A percentile compares a stretch with the other conserved stretches of the same genome.
phyloP scores from a whole-genome alignment of 1,140 invertebrate genomes.

The Rhyacophila brunnea region DNA sequence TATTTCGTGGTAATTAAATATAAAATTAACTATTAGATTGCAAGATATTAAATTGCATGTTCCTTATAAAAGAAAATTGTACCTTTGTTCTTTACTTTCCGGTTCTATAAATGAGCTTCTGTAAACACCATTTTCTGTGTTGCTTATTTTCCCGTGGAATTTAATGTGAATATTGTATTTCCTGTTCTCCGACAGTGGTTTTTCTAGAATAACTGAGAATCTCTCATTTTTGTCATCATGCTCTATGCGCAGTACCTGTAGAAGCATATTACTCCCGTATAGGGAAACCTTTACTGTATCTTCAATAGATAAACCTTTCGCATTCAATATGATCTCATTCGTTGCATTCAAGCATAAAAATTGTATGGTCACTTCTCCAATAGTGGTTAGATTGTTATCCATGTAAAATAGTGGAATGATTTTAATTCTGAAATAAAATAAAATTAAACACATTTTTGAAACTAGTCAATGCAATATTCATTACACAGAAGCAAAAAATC shows the following conservation, averaged over 20 bases:
- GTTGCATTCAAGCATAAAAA: slow-evolving; percentile 15
- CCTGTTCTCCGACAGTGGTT: background rate
- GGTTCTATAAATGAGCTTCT: slow-evolving; percentile 7
- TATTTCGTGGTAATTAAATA: background rate
- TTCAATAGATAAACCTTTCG: slow-evolving; percentile 11
- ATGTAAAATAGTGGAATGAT: slow-evolving; percentile 13
- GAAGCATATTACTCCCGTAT: background rate
- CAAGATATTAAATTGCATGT: background rate
- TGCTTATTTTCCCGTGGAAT: slow-evolving; percentile 13
- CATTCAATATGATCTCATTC: slow-evolving; percentile 20
- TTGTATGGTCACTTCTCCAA: slow-evolving; percentile 16
- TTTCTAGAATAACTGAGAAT: slow-evolving; percentile 9
- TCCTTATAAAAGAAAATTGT: background rate
- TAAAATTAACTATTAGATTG: background rate
- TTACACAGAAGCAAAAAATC: no score
- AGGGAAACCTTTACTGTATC: background rate
- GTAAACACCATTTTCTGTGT: slow-evolving; percentile 19
- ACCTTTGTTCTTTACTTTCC: slow-evolving; percentile 1
- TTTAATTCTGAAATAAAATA: slow-evolving; percentile 18
- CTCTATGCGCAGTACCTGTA: background rate
- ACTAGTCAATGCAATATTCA: no score
- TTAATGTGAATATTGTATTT: slow-evolving; percentile 14
- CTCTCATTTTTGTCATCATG: slow-evolving; percentile 5
- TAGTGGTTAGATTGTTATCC: slow-evolving; percentile 7
- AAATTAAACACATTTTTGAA: background rate